Evolutionary conservation across 2,797 vertebrate genomes (phyloP).

Genomic region (Euphonia xanthogaster): DNA sequence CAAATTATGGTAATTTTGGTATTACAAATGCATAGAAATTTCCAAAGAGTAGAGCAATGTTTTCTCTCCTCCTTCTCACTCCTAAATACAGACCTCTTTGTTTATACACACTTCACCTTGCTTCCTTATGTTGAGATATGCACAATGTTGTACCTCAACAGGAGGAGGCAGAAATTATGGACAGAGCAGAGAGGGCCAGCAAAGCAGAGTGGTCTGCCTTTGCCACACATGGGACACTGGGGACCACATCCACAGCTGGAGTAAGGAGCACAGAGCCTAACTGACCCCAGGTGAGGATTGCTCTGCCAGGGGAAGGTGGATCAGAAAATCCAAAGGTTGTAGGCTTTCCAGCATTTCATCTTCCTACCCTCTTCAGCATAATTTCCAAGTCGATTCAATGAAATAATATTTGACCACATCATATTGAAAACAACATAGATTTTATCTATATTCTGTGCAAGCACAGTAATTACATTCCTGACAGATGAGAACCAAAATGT

Average conservation of each 20-base stretch:
- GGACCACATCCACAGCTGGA: neutral
- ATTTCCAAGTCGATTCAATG: neutral
- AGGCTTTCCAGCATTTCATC: neutral
- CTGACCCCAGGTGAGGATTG: neutral
- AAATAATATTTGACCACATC: neutral
- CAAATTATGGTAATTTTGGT: slow-evolving; percentile 88
- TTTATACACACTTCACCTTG: slow-evolving; percentile 72
- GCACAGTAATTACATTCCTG: neutral
- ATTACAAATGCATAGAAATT: slow-evolving; percentile 88
- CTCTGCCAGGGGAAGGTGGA: neutral
- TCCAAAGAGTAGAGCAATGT: slow-evolving; percentile 79
- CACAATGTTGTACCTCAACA: neutral
- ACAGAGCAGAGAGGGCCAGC: neutral
- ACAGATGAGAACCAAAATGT: neutral
- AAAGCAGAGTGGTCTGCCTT: neutral
- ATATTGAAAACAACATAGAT: neutral
- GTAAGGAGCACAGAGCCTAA: neutral
- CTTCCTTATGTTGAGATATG: slow-evolving; percentile 56
- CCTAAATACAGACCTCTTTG: slow-evolving; percentile 71
- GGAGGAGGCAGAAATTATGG: neutral
- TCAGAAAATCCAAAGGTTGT: neutral
- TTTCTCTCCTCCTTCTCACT: slow-evolving; percentile 72
- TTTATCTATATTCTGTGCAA: neutral
- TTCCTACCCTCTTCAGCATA: neutral
- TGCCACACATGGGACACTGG: accelerated